Percentiles rank a stretch among this genome's conserved stretches.
Conservation (phyloP, 2,797 vertebrate species). For the Phalloptychus januarius region DNA sequence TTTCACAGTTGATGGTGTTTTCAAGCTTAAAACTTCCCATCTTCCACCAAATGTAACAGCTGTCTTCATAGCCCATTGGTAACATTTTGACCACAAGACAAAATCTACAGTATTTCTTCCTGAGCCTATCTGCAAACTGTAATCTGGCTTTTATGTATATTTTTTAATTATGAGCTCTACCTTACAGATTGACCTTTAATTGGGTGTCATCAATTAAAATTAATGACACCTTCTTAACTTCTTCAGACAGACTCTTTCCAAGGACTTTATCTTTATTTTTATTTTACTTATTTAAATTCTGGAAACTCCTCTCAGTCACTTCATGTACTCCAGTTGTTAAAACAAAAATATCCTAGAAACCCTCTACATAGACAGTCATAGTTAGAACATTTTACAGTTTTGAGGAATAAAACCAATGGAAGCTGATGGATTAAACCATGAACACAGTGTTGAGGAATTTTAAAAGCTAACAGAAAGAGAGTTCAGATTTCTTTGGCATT, state of each 20-base stretch:
- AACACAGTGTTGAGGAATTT: conserved; percentile 26
- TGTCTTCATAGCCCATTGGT: not conserved
- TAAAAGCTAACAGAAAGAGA: conserved; percentile 29
- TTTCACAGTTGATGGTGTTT: not conserved
- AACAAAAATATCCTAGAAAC: not conserved
- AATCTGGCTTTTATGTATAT: not conserved
- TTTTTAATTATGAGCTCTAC: not conserved
- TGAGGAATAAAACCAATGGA: not conserved
- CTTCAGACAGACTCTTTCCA: not conserved
- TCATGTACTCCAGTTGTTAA: not conserved
- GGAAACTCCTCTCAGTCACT: not conserved
- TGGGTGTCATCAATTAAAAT: not conserved
- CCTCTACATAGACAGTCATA: not conserved
- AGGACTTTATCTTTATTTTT: not conserved
- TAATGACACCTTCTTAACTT: not conserved
- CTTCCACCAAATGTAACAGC: not conserved
- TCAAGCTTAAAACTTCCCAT: not conserved
- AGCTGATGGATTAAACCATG: not conserved
- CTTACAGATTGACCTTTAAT: not conserved
- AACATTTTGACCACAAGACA: not conserved
- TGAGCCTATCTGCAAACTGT: not conserved
- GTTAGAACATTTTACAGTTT: conserved; percentile 11
- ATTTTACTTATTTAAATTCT: conserved; percentile 5
- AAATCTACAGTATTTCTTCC: not conserved
- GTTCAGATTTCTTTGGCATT: conserved; percentile 63